Evolutionary conservation across 1,140 invertebrate genomes (phyloP).

Genomic region (Drosophila sturtevanti): DNA sequence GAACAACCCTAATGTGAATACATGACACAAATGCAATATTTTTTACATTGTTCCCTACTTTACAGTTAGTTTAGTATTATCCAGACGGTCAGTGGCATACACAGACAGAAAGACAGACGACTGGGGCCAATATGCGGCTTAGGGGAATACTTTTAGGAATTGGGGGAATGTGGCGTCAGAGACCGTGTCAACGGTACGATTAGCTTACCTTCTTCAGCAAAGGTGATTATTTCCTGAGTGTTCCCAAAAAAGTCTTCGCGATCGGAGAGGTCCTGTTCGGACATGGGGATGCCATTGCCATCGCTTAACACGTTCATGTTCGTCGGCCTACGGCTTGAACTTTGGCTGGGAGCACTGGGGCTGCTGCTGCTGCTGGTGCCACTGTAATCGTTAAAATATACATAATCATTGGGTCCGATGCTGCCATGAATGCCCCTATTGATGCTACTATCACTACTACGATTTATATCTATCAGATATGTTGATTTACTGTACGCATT

Average conservation of each 20-base stretch:
- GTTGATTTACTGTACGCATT: slow-evolving; percentile 67
- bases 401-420: slow-evolving; percentile 43
- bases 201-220: slow-evolving; percentile 89
- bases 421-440: slow-evolving; percentile 33
- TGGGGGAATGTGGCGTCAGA: not conserved
- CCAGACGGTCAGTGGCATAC: slow-evolving; percentile 6
- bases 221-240: slow-evolving; percentile 91
- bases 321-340: slow-evolving; percentile 1
- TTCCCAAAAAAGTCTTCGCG: slow-evolving; percentile 90
- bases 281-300: not conserved
- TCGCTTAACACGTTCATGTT: not conserved
- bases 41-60: slow-evolving; percentile 1
- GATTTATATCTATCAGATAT: slow-evolving; percentile 79
- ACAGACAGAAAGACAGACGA: not conserved
- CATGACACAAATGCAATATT: not conserved
- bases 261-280: slow-evolving; percentile 77
- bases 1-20: not conserved
- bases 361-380: slow-evolving; percentile 1
- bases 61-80: not conserved
- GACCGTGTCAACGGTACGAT: not conserved
- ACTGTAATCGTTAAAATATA: slow-evolving; percentile 64
- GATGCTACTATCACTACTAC: slow-evolving; percentile 61
- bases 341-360: not conserved
- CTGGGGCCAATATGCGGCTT: not conserved
- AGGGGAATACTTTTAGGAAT: not conserved